Conservation (phyloP, 2,113 vertebrate species). For the Podilymbus podiceps region DNA sequence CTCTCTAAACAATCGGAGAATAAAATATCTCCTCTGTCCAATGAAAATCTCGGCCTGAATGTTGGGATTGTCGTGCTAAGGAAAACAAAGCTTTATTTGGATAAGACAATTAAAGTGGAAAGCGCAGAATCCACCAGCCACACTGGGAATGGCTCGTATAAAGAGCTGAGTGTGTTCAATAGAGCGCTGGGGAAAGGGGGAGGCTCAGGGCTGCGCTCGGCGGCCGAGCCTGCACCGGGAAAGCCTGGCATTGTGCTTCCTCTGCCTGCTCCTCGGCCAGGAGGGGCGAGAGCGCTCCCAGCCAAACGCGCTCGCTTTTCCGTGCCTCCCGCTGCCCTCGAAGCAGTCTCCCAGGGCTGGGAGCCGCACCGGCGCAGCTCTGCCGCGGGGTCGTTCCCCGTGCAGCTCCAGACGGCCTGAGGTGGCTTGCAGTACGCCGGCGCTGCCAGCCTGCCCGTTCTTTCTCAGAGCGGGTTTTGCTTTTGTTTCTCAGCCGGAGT, state of each 20-base stretch:
- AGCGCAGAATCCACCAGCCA: constrained; percentile 37
- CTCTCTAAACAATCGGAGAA: constrained; percentile 51
- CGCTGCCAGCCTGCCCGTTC: background rate
- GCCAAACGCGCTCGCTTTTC: background rate
- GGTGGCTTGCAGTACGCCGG: background rate
- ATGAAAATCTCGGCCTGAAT: constrained; percentile 40
- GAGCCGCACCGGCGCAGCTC: background rate
- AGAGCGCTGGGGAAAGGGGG: constrained; percentile 34
- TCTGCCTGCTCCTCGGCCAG: background rate
- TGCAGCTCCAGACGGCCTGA: rapidly evolving
- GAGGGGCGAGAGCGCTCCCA: background rate
- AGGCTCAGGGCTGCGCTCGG: background rate
- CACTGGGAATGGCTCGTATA: constrained; percentile 49
- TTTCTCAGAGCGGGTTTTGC: background rate
- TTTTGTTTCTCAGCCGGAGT: background rate
- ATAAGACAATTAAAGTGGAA: constrained; percentile 61
- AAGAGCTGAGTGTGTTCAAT: constrained; percentile 37
- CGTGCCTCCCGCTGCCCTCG: rapidly evolving
- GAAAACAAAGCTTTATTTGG: constrained; percentile 71
- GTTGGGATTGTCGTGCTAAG: constrained; percentile 61
- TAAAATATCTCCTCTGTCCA: constrained; percentile 61
- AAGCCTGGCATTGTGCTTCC: constrained; percentile 29
- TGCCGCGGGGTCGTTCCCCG: rapidly evolving
- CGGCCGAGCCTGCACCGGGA: background rate
- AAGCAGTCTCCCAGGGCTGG: background rate